Conservation (phyloP, 2,113 vertebrate genomes). For the Misgurnus mizolepis region DNA sequence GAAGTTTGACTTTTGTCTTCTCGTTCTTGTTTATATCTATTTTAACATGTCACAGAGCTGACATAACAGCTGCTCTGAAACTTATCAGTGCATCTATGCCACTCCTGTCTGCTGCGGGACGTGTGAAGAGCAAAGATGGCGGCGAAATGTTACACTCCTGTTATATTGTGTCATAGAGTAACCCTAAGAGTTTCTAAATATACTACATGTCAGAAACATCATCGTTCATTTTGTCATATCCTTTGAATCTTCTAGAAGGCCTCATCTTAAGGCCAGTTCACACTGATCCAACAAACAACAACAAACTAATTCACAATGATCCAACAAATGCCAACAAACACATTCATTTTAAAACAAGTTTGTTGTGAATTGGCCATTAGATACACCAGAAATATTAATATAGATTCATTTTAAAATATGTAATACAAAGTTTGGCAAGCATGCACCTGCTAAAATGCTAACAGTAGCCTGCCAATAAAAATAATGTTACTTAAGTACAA, state of each 20-base stretch:
- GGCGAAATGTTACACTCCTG: constrained; percentile 27
- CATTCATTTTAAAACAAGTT: too few relatives aligned
- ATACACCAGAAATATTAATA: background rate
- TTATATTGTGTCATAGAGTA: constrained; percentile 5
- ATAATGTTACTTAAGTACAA: background rate
- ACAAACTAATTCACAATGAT: too few relatives aligned
- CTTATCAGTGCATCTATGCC: background rate
- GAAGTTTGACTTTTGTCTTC: background rate
- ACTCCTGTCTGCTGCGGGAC: background rate
- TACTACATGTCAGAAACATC: constrained; percentile 1
- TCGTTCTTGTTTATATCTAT: background rate
- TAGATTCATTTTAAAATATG: too few relatives aligned
- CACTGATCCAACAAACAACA: too few relatives aligned
- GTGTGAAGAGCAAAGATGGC: background rate
- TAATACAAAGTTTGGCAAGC: background rate
- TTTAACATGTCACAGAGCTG: background rate
- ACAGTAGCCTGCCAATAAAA: background rate
- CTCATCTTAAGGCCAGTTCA: background rate
- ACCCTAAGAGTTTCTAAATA: constrained; percentile 5
- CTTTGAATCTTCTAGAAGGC: constrained; percentile 8
- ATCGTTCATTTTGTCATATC: background rate
- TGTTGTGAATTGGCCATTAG: background rate
- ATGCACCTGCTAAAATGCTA: background rate
- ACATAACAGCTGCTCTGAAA: constrained; percentile 4
- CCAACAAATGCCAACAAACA: too few relatives aligned